Conservation (phyloP, 2,113 vertebrate species). For the Anas platyrhynchos region DNA sequence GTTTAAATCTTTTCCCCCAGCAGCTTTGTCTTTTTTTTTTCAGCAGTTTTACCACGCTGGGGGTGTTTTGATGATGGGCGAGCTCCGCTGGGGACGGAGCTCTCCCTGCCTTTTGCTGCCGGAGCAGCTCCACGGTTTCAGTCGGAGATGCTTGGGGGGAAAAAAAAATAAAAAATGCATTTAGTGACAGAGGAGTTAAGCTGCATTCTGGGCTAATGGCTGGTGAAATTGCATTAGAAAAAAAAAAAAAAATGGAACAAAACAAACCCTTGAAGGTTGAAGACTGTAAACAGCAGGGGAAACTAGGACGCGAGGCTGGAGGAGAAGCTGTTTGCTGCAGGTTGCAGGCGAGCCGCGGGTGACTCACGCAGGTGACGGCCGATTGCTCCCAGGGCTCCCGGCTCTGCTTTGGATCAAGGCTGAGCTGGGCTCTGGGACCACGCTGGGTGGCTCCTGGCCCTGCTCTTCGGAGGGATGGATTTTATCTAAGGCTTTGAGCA, state of each 20-base stretch:
- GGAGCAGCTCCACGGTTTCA: neutral
- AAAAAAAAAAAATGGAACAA: constrained; percentile 32
- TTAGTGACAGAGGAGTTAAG: neutral
- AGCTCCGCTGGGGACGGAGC: rapidly evolving
- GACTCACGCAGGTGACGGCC: neutral
- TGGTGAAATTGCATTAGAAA: neutral
- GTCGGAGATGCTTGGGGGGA: neutral
- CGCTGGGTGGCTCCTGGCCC: neutral
- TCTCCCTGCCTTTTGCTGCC: rapidly evolving
- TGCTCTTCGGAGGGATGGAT: neutral
- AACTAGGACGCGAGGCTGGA: constrained; percentile 40
- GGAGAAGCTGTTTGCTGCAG: neutral
- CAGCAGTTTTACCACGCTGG: neutral
- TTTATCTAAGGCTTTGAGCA: neutral
- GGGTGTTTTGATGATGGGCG: neutral
- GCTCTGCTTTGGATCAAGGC: neutral
- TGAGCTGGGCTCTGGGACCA: neutral
- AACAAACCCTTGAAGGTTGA: constrained; percentile 35
- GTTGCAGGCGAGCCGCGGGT: neutral
- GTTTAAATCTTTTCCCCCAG: neutral
- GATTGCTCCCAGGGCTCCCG: neutral
- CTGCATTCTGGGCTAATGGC: constrained; percentile 6
- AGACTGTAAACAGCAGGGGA: neutral
- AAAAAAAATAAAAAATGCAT: too few species aligned
- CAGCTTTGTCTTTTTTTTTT: neutral